Percentiles rank a stretch among this genome's conserved stretches.
Evolutionary conservation across 2,797 vertebrate species (phyloP).

Genomic region (Todus mexicanus): DNA sequence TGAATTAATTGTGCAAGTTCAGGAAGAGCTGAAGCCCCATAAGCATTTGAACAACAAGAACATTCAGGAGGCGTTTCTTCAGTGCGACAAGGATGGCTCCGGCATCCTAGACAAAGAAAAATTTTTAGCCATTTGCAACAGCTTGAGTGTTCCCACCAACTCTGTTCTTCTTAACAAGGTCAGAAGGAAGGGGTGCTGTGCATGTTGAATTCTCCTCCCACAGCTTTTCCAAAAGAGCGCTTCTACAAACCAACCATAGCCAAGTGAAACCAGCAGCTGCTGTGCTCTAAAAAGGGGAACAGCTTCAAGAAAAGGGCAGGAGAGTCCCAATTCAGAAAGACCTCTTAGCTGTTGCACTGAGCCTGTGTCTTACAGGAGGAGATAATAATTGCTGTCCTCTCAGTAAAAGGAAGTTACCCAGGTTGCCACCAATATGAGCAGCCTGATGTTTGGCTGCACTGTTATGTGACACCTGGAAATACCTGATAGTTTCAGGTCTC

Average conservation of each 20-base stretch:
- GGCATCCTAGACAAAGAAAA: constrained; percentile 61
- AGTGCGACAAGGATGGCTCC: constrained; percentile 55
- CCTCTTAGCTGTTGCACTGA: background rate
- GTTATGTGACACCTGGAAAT: background rate
- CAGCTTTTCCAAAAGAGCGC: background rate
- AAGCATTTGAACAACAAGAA: background rate
- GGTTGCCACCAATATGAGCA: background rate
- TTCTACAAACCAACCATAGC: background rate
- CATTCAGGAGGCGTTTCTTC: constrained; percentile 46
- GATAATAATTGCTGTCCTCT: background rate
- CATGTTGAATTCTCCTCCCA: background rate
- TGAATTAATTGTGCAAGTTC: constrained; percentile 43
- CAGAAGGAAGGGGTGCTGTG: background rate
- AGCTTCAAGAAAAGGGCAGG: background rate
- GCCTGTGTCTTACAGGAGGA: background rate
- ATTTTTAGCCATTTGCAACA: constrained; percentile 67
- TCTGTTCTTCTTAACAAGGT: constrained; percentile 69
- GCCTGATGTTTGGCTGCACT: background rate
- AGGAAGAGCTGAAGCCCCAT: constrained; percentile 58
- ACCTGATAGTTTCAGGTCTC: background rate
- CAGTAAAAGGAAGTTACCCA: background rate
- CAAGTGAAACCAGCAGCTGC: background rate
- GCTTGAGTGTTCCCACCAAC: constrained; percentile 50
- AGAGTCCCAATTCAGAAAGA: background rate
- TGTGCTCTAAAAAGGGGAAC: background rate